A percentile compares a stretch with the other conserved stretches of the same genome.
phyloP scores from a whole-genome alignment of 2,888 invertebrate species.

The Sthenelais limicola region DNA sequence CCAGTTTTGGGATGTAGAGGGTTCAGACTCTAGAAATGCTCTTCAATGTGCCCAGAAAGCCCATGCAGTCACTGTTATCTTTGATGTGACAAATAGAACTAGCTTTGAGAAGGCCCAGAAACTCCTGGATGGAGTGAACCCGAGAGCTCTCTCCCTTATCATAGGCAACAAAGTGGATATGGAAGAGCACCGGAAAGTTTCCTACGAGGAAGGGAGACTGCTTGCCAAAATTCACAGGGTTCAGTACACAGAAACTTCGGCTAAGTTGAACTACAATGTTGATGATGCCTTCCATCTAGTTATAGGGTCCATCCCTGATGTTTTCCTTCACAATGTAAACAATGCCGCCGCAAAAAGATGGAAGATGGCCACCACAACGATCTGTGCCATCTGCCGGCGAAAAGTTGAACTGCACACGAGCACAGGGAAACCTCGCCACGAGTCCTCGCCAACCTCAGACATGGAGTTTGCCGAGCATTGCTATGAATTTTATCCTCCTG shows the following conservation, averaged over 20 bases:
- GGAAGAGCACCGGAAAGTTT: slow-evolving; percentile 38
- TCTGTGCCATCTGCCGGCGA: slow-evolving; percentile 19
- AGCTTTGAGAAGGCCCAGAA: slow-evolving; percentile 48
- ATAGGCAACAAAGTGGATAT: slow-evolving; percentile 44
- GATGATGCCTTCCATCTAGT: slow-evolving; percentile 46
- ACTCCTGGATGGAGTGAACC: slow-evolving; percentile 45
- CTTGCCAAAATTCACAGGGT: slow-evolving; percentile 47
- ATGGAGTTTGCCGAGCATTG: background rate
- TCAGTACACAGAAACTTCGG: slow-evolving; percentile 43
- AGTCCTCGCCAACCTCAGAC: slow-evolving; percentile 18
- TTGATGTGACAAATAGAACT: slow-evolving; percentile 48
- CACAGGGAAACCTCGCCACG: background rate
- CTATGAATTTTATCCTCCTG: background rate
- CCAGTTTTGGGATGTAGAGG: slow-evolving; percentile 48
- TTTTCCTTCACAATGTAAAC: slow-evolving; percentile 36
- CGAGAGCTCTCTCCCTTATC: slow-evolving; percentile 44
- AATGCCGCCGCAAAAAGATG: slow-evolving; percentile 12
- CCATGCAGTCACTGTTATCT: slow-evolving; percentile 47
- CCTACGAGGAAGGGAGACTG: slow-evolving; percentile 45
- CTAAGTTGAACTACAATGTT: slow-evolving; percentile 41
- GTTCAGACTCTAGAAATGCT: slow-evolving; percentile 35
- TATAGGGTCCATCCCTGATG: slow-evolving; percentile 40
- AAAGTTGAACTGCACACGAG: background rate
- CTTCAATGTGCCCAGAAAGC: slow-evolving; percentile 45
- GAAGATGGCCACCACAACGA: background rate